Conservation (phyloP, 2,888 invertebrate genomes). For the Bombylius major region DNA sequence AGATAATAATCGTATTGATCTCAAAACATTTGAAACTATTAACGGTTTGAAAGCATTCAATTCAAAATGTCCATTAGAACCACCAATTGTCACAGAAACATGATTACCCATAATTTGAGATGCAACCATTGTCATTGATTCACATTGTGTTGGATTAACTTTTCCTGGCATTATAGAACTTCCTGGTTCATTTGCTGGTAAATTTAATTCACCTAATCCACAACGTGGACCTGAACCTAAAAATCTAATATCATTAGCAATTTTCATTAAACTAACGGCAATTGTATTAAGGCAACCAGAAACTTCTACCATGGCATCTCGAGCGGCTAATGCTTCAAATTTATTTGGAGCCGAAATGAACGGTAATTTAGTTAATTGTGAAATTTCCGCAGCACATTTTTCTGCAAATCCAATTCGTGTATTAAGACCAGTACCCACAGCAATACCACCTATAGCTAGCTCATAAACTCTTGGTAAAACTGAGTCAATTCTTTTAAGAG, state of each 20-base stretch:
- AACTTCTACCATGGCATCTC: constrained; percentile 93
- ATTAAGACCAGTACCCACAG: constrained; percentile 96
- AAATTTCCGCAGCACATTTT: constrained; percentile 74
- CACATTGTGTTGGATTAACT: constrained; percentile 98
- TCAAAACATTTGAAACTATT: constrained; percentile 84
- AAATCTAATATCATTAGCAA: constrained; percentile 84
- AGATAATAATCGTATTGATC: constrained; percentile 67
- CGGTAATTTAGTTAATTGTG: constrained; percentile 71
- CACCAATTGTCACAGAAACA: constrained; percentile 84
- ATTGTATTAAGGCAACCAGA: constrained; percentile 88
- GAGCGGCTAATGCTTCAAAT: constrained; percentile 90
- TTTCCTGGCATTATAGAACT: constrained; percentile 99
- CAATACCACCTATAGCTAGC: constrained; percentile 92
- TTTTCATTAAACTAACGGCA: constrained; percentile 90
- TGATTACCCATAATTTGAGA: constrained; percentile 98
- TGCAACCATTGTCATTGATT: constrained; percentile 92
- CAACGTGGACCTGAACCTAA: constrained; percentile 95
- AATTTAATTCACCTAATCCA: constrained; percentile 82
- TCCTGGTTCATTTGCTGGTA: constrained; percentile 98
- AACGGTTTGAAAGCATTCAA: constrained; percentile 97
- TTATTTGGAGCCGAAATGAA: constrained; percentile 95
- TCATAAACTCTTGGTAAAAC: constrained; percentile 80
- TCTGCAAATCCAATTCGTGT: constrained; percentile 91
- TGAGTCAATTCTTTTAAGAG: constrained; percentile 70
- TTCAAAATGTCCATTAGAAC: constrained; percentile 95